Base-by-base conservation (phyloP, 2,888 invertebrate genomes). In the Seira sanloemensis region DNA sequence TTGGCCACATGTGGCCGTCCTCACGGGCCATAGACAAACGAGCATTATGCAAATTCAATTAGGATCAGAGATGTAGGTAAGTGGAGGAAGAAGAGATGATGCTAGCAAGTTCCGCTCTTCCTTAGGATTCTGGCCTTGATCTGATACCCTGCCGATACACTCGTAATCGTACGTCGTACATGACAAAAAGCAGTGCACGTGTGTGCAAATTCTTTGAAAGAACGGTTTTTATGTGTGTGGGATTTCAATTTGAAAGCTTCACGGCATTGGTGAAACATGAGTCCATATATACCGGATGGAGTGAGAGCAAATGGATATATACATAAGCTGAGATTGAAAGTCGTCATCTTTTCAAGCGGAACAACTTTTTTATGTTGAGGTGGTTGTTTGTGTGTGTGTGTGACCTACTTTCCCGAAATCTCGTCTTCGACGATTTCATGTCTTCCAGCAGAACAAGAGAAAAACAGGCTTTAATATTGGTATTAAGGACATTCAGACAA, bases 381-480 rank as follows among this genome's bases (percentile, higher is more conserved):
- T 50, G 50, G 50, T 50, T 50, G n/a, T n/a, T n/a, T n/a, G n/a
- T 50, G 50, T 50, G 12, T 50, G 50, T 50, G n/a, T 50, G 50
- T 82, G 81, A 72, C 81, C 81, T 66, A 82, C 65, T 76, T 82
- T 82, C 76, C 25, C 66, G 73, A 72, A 50, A 18, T 50, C 50
- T 50, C n/a, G 50, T 50, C 50, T 2, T 50, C 16, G 2, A 50
- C 2, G n/a, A 50, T 50, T 50, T 50, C 50, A 50, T 50, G n/a
- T 50, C 37, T 12, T 73, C 74, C 74, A 74, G 74, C 24, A 73
- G 18, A 24, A 16, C 24, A 37, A 37, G 27, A 69, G 69, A 69
- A 67, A 69, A 69, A 69, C 69, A 69, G 69, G 69, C 46, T 69
- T 69, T 37, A 1, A 18, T 16, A 18, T 1, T 16, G n/a, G 16